Percentiles rank a stretch among this genome's conserved stretches.
Evolutionary conservation across 2,888 invertebrate species (phyloP).

Genomic region (Pristionchus japonicus): DNA sequence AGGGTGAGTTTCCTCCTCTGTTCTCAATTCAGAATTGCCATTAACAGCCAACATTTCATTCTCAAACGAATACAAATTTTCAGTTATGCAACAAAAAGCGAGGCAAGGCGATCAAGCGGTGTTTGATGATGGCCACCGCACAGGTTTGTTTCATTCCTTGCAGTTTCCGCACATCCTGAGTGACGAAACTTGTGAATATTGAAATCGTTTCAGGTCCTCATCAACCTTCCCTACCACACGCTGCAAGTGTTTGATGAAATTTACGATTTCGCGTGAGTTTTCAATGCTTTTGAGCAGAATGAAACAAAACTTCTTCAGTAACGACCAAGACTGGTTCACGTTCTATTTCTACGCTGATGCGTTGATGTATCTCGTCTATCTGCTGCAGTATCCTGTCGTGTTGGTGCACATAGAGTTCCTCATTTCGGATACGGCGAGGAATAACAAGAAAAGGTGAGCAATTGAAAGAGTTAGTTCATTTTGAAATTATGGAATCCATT

Average conservation of each 20-base stretch:
- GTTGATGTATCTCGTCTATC: slow-evolving; percentile 65
- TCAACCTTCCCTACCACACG: slow-evolving; percentile 68
- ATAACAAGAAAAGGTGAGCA: neutral
- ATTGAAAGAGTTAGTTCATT: neutral
- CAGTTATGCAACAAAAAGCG: slow-evolving; percentile 52
- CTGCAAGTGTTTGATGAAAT: slow-evolving; percentile 66
- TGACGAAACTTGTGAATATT: too few relatives aligned
- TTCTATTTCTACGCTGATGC: slow-evolving; percentile 67
- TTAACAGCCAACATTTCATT: too few relatives aligned
- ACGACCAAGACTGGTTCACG: neutral
- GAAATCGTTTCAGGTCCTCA: slow-evolving; percentile 55
- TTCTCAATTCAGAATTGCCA: too few relatives aligned
- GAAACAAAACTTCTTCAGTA: too few relatives aligned
- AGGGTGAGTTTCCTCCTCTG: slow-evolving; percentile 35
- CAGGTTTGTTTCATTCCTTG: slow-evolving; percentile 54
- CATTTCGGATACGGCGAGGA: slow-evolving; percentile 28
- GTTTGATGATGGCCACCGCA: slow-evolving; percentile 66
- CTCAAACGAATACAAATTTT: too few relatives aligned
- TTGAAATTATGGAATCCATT: neutral
- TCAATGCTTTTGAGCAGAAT: neutral
- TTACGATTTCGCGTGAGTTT: slow-evolving; percentile 50
- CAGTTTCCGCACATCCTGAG: too few relatives aligned
- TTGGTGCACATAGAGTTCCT: slow-evolving; percentile 60
- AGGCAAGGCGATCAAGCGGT: slow-evolving; percentile 64
- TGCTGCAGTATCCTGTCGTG: slow-evolving; percentile 65